These are phyloP conservation scores for Nasonia oneida DNA, from an alignment of 2,888 invertebrate genomes.

Conservation along the genomic window DNA sequence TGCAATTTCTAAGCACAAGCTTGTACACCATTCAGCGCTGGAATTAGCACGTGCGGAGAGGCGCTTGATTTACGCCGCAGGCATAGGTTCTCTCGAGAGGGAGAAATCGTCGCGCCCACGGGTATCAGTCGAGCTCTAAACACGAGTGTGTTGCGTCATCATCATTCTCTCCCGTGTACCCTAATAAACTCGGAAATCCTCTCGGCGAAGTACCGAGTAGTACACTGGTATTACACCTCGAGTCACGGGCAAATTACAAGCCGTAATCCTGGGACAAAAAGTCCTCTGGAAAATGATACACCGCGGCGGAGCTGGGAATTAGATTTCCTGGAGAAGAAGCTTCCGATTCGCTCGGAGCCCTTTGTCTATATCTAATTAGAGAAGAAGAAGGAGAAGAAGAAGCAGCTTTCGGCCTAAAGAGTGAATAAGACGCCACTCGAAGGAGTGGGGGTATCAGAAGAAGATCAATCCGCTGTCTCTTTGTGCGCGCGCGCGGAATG, in stretches of 20 bases:
- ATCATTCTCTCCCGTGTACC: conserved; percentile 11
- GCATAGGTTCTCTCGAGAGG: not conserved
- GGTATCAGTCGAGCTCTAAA: too few species aligned
- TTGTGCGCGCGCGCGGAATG: conserved; percentile 18
- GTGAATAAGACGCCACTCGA: not conserved
- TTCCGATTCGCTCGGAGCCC: conserved; percentile 11
- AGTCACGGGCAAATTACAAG: not conserved
- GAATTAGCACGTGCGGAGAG: conserved; percentile 1
- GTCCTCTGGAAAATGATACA: too few species aligned
- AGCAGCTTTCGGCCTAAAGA: not conserved
- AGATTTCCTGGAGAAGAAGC: not conserved
- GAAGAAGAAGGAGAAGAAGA: not conserved
- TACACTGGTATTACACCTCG: conserved; percentile 12
- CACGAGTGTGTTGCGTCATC: not conserved
- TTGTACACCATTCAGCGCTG: not conserved
- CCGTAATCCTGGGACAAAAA: not conserved
- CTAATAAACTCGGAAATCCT: conserved; percentile 42
- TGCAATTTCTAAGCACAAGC: not conserved
- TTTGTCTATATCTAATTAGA: conserved; percentile 44
- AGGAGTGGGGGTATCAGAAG: not conserved
- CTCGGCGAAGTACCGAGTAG: not conserved
- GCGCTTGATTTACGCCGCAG: not conserved
- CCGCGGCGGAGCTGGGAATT: not conserved
- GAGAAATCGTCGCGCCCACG: not conserved
- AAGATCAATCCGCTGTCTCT: conserved; percentile 26